Evolutionary conservation across 1,140 invertebrate species (phyloP).

Genomic region (Lucilia sericata): DNA sequence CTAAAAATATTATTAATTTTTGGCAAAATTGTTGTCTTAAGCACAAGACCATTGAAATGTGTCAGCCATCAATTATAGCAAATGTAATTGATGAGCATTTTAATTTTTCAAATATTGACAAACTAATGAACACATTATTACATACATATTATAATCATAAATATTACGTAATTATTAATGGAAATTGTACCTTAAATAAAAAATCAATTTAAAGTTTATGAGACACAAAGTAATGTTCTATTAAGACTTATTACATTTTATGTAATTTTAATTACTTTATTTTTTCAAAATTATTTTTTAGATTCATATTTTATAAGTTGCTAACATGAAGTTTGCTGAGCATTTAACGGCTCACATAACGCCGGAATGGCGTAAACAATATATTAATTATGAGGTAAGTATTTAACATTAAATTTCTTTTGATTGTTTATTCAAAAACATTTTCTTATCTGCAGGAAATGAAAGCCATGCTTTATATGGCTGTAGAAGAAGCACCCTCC

Average conservation of each 20-base stretch:
- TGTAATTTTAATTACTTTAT: too few species aligned
- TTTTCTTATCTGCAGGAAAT: constrained; percentile 78
- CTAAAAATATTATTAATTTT: background rate
- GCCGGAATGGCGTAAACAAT: constrained; percentile 98
- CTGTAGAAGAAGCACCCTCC: constrained; percentile 89
- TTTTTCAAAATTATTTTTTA: background rate
- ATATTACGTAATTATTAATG: background rate
- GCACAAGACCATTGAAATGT: background rate
- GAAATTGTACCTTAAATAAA: background rate
- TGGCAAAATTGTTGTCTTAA: background rate
- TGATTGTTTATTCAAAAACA: background rate
- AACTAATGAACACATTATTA: background rate
- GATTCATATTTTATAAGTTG: constrained; percentile 9
- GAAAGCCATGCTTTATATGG: constrained; percentile 90
- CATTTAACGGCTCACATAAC: constrained; percentile 96
- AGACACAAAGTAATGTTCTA: too few species aligned
- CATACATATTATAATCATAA: background rate
- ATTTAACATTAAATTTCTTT: background rate
- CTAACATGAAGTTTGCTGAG: constrained; percentile 95
- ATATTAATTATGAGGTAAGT: constrained; percentile 96
- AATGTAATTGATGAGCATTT: background rate
- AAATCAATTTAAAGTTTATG: background rate
- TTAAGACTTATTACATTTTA: too few species aligned
- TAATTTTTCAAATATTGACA: background rate
- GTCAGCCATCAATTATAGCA: background rate